These are phyloP conservation scores for Drosophila pseudotakahashii DNA, from an alignment of 2,888 invertebrate species.

Conservation along the genomic window DNA sequence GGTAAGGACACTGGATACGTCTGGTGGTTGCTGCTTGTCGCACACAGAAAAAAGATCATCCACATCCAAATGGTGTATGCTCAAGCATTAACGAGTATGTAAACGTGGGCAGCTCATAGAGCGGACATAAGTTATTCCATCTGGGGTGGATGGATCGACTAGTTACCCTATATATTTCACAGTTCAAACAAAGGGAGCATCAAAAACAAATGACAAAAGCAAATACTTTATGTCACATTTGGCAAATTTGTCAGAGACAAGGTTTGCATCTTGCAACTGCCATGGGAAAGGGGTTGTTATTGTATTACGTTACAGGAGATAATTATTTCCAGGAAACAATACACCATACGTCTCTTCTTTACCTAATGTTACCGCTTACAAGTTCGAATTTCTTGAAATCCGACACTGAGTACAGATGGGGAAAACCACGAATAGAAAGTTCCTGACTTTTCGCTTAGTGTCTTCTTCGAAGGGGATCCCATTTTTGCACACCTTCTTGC, in stretches of 20 bases:
- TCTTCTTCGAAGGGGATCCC: not conserved
- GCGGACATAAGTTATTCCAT: constrained; percentile 17
- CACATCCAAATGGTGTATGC: constrained; percentile 28
- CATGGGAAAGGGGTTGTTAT: not conserved
- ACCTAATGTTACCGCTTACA: not conserved
- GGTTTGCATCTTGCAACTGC: not conserved
- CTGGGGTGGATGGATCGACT: constrained; percentile 22
- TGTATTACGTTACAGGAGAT: not conserved
- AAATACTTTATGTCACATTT: constrained; percentile 25
- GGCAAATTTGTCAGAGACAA: constrained; percentile 6
- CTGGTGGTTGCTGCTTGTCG: constrained; percentile 17
- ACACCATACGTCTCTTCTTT: not conserved
- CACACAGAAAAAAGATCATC: constrained; percentile 28
- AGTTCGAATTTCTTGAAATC: not conserved
- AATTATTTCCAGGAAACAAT: not conserved
- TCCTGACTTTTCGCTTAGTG: not conserved
- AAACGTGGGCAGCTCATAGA: constrained; percentile 21
- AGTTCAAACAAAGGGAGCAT: not conserved
- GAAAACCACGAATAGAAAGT: not conserved
- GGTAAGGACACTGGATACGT: constrained; percentile 2
- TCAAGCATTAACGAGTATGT: constrained; percentile 26
- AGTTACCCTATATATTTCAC: constrained; percentile 12
- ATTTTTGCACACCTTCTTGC: not conserved
- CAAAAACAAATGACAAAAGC: constrained; percentile 5
- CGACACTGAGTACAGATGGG: too few relatives aligned